These are phyloP conservation scores for Paracyclopina nana DNA, from an alignment of 1,140 invertebrate genomes.

Conservation along the genomic window DNA sequence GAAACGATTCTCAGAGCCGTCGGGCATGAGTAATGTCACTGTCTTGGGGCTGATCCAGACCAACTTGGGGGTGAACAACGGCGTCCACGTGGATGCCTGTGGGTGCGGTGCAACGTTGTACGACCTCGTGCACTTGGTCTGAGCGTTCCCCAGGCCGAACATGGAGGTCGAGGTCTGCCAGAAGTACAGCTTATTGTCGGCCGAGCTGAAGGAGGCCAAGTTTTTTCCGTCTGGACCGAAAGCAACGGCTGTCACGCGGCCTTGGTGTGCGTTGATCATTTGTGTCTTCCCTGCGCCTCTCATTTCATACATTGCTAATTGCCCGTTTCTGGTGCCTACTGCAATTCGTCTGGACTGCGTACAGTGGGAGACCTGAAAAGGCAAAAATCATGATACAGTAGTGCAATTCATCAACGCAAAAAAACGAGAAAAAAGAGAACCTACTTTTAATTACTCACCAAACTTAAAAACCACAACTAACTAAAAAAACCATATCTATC, in stretches of 20 bases:
- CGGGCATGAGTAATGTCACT: slow-evolving; percentile 75
- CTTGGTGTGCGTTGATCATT: slow-evolving; percentile 24
- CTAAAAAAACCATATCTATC: too few species aligned
- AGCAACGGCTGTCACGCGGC: slow-evolving; percentile 63
- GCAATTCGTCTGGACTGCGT: slow-evolving; percentile 75
- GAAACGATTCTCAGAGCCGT: slow-evolving; percentile 72
- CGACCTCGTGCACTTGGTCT: slow-evolving; percentile 76
- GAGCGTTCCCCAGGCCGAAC: slow-evolving; percentile 74
- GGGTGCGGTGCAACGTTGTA: slow-evolving; percentile 77
- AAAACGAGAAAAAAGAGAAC: too few species aligned
- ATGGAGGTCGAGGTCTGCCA: slow-evolving; percentile 85
- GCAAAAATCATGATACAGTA: too few species aligned
- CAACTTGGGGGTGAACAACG: slow-evolving; percentile 60
- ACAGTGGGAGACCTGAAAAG: slow-evolving; percentile 71
- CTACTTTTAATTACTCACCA: too few species aligned
- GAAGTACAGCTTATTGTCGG: slow-evolving; percentile 88
- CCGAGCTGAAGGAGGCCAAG: slow-evolving; percentile 79
- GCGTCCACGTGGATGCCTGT: slow-evolving; percentile 61
- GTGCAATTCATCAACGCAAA: too few species aligned
- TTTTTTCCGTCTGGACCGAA: slow-evolving; percentile 96
- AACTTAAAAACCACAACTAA: too few species aligned
- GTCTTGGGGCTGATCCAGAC: slow-evolving; percentile 79
- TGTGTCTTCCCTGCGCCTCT: slow-evolving; percentile 79
- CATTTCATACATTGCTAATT: slow-evolving; percentile 84
- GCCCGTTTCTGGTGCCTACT: slow-evolving; percentile 78